Evolutionary conservation across 2,888 invertebrate species (phyloP).

Genomic region (Peribatodes rhomboidaria): DNA sequence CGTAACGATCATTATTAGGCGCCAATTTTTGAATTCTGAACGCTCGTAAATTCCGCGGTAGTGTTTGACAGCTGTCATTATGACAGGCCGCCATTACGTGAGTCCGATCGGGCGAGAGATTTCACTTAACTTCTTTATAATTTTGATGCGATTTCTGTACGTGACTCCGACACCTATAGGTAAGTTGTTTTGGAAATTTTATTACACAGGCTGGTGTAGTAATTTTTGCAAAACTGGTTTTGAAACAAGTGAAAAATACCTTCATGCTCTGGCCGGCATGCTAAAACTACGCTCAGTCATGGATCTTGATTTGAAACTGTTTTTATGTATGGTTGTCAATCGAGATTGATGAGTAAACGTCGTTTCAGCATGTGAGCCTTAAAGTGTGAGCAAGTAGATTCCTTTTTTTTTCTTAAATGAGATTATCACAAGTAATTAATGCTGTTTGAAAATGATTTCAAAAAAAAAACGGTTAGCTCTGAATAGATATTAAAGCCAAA

Average conservation of each 20-base stretch:
- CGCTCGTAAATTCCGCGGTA: slow-evolving; percentile 59
- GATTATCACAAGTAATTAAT: too few relatives aligned
- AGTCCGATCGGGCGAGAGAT: slow-evolving; percentile 59
- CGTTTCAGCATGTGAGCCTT: too few relatives aligned
- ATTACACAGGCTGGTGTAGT: slow-evolving; percentile 55
- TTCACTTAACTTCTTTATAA: slow-evolving; percentile 82
- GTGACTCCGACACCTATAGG: slow-evolving; percentile 78
- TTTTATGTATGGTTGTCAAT: too few relatives aligned
- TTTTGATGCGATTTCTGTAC: slow-evolving; percentile 80
- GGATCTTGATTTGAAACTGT: too few relatives aligned
- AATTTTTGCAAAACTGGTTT: slow-evolving; percentile 39
- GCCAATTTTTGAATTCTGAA: slow-evolving; percentile 48
- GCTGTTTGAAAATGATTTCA: too few relatives aligned
- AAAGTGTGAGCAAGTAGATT: too few relatives aligned
- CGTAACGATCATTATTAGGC: slow-evolving; percentile 49
- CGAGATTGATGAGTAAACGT: too few relatives aligned
- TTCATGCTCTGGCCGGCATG: too few relatives aligned
- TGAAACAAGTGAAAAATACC: neutral
- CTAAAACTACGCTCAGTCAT: too few relatives aligned
- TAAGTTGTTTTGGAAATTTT: slow-evolving; percentile 51
- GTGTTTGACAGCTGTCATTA: slow-evolving; percentile 62
- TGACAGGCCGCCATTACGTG: slow-evolving; percentile 65
- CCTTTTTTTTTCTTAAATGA: too few relatives aligned
- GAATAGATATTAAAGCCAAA: too few relatives aligned
- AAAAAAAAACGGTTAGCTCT: too few relatives aligned